Conservation (phyloP, 2,113 vertebrate species). For the Eolophus roseicapilla region DNA sequence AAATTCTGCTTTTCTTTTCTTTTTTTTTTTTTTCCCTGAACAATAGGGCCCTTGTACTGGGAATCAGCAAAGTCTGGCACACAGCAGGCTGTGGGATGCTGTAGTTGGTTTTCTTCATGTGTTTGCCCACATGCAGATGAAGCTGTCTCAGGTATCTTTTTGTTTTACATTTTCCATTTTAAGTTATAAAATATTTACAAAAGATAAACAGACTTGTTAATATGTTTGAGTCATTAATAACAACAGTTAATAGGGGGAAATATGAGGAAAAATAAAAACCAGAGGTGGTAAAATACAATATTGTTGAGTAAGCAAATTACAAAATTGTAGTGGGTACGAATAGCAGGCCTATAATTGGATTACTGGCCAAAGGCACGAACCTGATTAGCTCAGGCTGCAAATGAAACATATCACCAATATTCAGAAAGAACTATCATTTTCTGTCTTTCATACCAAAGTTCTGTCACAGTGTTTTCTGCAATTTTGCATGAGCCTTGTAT, state of each 20-base stretch:
- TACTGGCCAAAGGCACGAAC: background rate
- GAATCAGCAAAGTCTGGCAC: conserved; percentile 95
- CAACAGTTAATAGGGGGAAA: background rate
- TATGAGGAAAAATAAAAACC: background rate
- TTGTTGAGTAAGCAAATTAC: background rate
- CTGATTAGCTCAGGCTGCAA: background rate
- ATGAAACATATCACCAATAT: background rate
- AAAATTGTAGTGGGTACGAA: background rate
- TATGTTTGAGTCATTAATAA: background rate
- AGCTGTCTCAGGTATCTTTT: conserved; percentile 88
- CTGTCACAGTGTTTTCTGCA: background rate
- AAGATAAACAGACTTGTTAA: background rate
- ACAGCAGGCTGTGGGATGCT: conserved; percentile 96
- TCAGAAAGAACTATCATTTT: background rate
- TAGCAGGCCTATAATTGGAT: background rate
- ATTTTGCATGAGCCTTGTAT: background rate
- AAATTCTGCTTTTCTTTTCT: background rate
- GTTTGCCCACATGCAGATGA: conserved; percentile 99
- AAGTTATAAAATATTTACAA: background rate
- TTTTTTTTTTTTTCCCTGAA: background rate
- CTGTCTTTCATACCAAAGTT: background rate
- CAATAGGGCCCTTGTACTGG: conserved; percentile 92
- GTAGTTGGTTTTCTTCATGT: conserved; percentile 97
- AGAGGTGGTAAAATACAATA: background rate
- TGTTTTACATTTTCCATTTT: background rate